phyloP scores from a whole-genome alignment of 2,888 invertebrate species.

The Parelbella ahira region DNA sequence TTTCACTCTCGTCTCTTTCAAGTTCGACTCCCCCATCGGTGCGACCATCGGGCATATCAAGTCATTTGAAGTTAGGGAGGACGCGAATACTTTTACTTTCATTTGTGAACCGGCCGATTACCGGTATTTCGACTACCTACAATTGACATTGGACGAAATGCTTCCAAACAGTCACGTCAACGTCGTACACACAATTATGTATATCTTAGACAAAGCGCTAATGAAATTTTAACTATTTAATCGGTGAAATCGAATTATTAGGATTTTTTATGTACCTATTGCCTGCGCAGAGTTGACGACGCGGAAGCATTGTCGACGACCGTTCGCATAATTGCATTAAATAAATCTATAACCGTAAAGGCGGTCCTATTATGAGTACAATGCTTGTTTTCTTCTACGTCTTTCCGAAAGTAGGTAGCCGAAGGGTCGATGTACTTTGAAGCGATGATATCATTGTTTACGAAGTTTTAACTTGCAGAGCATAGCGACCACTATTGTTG shows the following conservation, averaged over 20 bases:
- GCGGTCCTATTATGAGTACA: conserved; percentile 1
- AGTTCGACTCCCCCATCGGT: conserved; percentile 57
- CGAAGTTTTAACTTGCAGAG: no score
- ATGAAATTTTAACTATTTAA: no score
- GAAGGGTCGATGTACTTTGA: conserved; percentile 4
- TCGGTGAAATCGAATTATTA: no score
- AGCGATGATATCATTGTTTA: no score
- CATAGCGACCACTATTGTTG: conserved; percentile 9
- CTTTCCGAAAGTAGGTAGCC: background rate
- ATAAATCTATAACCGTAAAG: background rate
- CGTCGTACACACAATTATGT: no score
- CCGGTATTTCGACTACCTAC: conserved; percentile 17
- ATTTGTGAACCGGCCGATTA: conserved; percentile 42
- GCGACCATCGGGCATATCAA: conserved; percentile 41
- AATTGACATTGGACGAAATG: conserved; percentile 2
- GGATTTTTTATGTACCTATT: no score
- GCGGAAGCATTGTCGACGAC: conserved; percentile 13
- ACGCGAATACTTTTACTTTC: conserved; percentile 65
- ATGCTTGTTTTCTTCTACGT: background rate
- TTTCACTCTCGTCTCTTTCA: conserved; percentile 66
- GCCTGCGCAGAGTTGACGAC: background rate
- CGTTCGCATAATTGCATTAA: conserved; percentile 15
- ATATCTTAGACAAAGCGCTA: no score
- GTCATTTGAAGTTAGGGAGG: conserved; percentile 59
- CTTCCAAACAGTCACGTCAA: no score